phyloP scores from a whole-genome alignment of 2,113 vertebrate genomes.

The Oxyura jamaicensis region DNA sequence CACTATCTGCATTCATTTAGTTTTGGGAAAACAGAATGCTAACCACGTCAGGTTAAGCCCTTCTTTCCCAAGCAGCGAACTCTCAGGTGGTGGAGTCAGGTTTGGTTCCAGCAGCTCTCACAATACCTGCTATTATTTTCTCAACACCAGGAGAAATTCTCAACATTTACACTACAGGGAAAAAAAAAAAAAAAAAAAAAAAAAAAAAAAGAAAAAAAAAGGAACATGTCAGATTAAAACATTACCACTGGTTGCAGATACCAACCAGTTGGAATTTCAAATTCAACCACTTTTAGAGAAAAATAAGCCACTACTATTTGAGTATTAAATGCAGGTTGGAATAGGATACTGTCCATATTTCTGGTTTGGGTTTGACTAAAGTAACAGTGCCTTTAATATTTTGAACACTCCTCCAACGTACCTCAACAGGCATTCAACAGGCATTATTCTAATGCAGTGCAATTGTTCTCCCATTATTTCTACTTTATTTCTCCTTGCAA shows the following conservation, averaged over 20 bases:
- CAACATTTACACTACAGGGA: neutral
- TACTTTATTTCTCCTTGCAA: constrained; percentile 1
- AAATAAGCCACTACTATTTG: neutral
- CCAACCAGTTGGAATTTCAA: neutral
- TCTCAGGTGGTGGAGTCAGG: constrained; percentile 49
- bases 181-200: accelerated
- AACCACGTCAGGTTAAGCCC: neutral
- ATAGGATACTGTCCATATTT: neutral
- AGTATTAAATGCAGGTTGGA: neutral
- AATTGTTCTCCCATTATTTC: constrained; percentile 37
- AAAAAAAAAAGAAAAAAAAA: neutral
- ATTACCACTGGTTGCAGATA: neutral
- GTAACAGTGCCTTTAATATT: neutral
- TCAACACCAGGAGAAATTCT: neutral
- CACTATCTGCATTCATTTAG: neutral
- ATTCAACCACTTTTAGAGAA: neutral
- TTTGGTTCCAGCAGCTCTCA: neutral
- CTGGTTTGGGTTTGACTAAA: neutral
- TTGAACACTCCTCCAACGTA: neutral
- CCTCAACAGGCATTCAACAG: neutral
- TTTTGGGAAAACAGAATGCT: neutral
- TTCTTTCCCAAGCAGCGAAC: constrained; percentile 4
- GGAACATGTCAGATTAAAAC: neutral
- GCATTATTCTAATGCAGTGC: neutral
- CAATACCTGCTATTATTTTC: neutral